These are phyloP conservation scores for Drosophila rufa DNA, from an alignment of 1,140 invertebrate genomes.

Conservation along the genomic window DNA sequence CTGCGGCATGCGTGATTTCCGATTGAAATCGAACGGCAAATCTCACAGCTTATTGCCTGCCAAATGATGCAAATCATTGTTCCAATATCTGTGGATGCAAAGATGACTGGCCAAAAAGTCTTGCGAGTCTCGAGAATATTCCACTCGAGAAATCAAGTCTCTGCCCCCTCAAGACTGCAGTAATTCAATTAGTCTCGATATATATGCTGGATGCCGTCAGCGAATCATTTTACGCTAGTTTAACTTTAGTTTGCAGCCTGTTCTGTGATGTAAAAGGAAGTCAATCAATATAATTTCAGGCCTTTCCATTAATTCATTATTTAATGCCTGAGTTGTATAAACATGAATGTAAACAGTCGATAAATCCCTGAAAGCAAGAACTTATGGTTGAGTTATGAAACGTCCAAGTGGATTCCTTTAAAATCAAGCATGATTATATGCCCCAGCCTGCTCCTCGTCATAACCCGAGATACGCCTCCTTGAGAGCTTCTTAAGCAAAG, in stretches of 20 bases:
- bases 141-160: conserved; percentile 28
- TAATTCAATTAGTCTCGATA: conserved; percentile 34
- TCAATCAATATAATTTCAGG: not conserved
- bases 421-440: not conserved
- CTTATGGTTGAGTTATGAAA: not conserved
- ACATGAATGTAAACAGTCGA: not conserved
- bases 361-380: not conserved
- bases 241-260: conserved; percentile 10
- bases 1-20: conserved; percentile 48
- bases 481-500: conserved; percentile 1
- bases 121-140: conserved; percentile 12
- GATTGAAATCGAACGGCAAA: conserved; percentile 45
- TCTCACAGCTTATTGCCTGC: conserved; percentile 55
- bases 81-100: conserved; percentile 31
- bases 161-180: conserved; percentile 15
- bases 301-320: not conserved
- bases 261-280: conserved; percentile 3
- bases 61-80: conserved; percentile 55
- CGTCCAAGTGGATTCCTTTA: not conserved
- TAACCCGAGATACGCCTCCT: not conserved
- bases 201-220: conserved; percentile 3
- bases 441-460: too few species aligned
- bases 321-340: not conserved
- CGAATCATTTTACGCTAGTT: conserved; percentile 1
- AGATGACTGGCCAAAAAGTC: conserved; percentile 36